Evolutionary conservation across 1,140 invertebrate species (phyloP).

Genomic region (Tetranychus urticae): DNA sequence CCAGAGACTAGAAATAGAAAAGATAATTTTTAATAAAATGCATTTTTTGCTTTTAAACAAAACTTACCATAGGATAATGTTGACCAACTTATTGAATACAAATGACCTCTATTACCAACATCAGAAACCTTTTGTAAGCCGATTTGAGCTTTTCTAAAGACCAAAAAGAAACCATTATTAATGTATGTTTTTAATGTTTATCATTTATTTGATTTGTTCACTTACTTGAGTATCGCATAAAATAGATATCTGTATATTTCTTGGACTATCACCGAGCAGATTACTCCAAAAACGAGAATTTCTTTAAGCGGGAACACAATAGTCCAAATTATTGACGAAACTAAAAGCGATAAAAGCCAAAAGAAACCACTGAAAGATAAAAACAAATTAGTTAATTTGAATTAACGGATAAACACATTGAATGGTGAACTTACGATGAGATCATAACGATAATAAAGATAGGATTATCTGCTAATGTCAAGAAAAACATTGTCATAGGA

Average conservation of each 20-base stretch:
- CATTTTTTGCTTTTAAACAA: constrained; percentile 1
- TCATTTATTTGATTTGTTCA: no score
- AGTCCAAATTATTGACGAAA: constrained; percentile 75
- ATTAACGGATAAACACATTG: background rate
- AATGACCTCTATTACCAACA: constrained; percentile 28
- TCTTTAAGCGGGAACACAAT: constrained; percentile 46
- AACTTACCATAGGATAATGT: constrained; percentile 55
- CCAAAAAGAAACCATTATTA: background rate
- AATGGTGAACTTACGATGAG: constrained; percentile 29
- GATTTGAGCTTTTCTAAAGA: constrained; percentile 48
- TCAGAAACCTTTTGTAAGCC: constrained; percentile 60
- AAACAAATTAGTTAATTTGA: no score
- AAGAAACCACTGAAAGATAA: constrained; percentile 46
- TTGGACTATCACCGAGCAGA: constrained; percentile 57
- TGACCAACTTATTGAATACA: constrained; percentile 53
- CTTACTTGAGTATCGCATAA: constrained; percentile 22
- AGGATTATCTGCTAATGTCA: constrained; percentile 75
- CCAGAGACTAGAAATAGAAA: constrained; percentile 40
- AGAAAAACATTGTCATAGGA: constrained; percentile 60
- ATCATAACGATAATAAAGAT: constrained; percentile 80
- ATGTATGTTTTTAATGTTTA: background rate
- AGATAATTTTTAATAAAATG: background rate
- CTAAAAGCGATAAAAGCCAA: constrained; percentile 67
- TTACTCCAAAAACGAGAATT: constrained; percentile 52
- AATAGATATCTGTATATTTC: constrained; percentile 35